Percentiles rank a stretch among this genome's conserved stretches.
phyloP scores from a whole-genome alignment of 2,888 invertebrate species.

The Apamea crenata region DNA sequence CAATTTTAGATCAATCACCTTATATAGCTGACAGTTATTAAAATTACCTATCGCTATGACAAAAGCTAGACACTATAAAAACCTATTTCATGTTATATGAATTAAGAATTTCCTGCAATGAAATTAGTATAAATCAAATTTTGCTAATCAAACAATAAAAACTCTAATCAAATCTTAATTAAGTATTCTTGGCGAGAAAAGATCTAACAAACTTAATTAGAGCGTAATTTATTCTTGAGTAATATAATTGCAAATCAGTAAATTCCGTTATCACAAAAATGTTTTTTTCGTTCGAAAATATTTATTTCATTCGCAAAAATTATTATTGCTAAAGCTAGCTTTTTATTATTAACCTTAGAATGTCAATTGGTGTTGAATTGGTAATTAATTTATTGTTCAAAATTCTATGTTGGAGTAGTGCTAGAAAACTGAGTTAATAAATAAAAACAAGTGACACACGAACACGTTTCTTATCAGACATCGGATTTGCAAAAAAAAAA shows the following conservation, averaged over 20 bases:
- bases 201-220: conserved; percentile 39
- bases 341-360: too few species aligned
- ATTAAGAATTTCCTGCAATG: conserved; percentile 8
- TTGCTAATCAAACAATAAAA: conserved; percentile 37
- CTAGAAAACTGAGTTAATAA: neutral
- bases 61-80: too few species aligned
- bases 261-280: conserved; percentile 10
- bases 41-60: neutral
- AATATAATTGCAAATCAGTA: conserved; percentile 44
- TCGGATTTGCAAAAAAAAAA: too few species aligned
- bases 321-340: neutral
- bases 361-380: neutral
- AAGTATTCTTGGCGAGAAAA: conserved; percentile 14
- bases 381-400: neutral
- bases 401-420: neutral
- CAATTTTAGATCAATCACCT: neutral
- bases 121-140: conserved; percentile 11
- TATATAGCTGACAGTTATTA: neutral
- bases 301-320: neutral
- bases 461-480: neutral
- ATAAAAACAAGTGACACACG: neutral
- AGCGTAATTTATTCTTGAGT: conserved; percentile 33
- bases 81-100: neutral
- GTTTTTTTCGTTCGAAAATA: neutral
- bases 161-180: conserved; percentile 33